Conservation (phyloP, 2,888 invertebrate species). For the Strigamia maritima region DNA sequence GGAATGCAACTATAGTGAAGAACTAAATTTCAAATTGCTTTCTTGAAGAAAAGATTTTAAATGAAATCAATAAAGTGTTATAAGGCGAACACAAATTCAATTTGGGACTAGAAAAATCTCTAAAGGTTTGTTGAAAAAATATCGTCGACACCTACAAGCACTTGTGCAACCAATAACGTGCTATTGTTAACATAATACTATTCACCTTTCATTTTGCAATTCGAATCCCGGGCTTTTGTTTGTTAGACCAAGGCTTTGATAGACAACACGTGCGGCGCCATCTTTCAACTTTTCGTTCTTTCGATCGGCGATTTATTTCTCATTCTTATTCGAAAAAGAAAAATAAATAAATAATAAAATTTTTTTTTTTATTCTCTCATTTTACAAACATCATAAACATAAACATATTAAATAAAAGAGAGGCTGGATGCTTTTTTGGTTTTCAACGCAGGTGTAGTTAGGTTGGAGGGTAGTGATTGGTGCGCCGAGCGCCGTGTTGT, state of each 20-base stretch:
- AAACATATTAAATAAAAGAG: no score
- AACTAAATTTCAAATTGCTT: slow-evolving; percentile 3
- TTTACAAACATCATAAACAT: no score
- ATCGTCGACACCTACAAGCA: not conserved
- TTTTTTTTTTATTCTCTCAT: no score
- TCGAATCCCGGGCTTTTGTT: not conserved
- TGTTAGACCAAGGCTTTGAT: not conserved
- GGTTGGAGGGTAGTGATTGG: slow-evolving; percentile 19
- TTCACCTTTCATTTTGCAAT: not conserved
- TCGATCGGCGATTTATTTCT: no score
- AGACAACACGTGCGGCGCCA: not conserved
- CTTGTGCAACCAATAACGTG: not conserved
- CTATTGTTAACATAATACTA: not conserved
- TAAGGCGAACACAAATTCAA: not conserved
- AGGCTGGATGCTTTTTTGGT: not conserved
- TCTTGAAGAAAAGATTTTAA: not conserved
- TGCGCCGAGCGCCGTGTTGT: not conserved
- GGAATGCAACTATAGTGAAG: no score
- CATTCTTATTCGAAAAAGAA: no score
- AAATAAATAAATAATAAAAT: no score
- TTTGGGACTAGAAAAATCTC: not conserved
- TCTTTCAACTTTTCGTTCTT: no score
- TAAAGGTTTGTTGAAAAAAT: not conserved
- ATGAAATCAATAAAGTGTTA: not conserved
- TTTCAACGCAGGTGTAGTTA: not conserved